These are phyloP conservation scores for mouse (Mus musculus) DNA, from an alignment of 2,113 vertebrate genomes.

Conservation along the genomic window GRCm39 chrX:102558501-102559000, in stretches of 20 bases:
- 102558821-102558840: conserved; percentile 86
- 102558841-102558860: conserved; percentile 91
- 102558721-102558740: conserved; percentile 94
- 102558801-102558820: conserved; percentile 85
- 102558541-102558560: neutral
- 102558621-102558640: neutral
- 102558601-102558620: too few relatives aligned
- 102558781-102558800: conserved; percentile 90
- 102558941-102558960: neutral
- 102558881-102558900: conserved; percentile 95
- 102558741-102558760: conserved; percentile 93
- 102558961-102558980: neutral
- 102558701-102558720: conserved; percentile 66
- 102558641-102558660: neutral
- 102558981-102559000: neutral
- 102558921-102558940: conserved; percentile 24
- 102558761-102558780: conserved; percentile 92
- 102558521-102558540: neutral
- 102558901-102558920: conserved; percentile 85
- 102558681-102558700: neutral
- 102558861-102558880: conserved; percentile 93
- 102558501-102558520: neutral
- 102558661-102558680: neutral
- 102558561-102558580: neutral
- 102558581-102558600: neutral